phyloP scores from a whole-genome alignment of 2,113 vertebrate species.

The Oncorhynchus clarkii region DNA sequence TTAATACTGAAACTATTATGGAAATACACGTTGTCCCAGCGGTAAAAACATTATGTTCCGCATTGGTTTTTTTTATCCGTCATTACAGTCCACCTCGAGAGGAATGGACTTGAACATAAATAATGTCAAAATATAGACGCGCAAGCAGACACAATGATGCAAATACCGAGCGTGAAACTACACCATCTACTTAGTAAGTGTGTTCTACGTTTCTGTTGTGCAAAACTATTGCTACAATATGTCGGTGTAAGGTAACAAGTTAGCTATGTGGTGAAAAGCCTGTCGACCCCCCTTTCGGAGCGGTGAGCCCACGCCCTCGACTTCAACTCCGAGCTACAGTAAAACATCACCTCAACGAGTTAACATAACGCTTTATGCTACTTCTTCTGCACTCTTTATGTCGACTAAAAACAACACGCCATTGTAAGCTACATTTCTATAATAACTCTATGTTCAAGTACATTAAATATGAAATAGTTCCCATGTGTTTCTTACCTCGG shows the following conservation, averaged over 20 bases:
- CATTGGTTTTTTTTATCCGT: background rate
- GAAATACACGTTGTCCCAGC: background rate
- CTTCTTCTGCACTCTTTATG: background rate
- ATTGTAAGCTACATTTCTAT: too few species aligned
- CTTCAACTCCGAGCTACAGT: slow-evolving; percentile 55
- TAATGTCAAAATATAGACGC: background rate
- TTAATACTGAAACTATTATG: background rate
- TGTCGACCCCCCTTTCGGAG: background rate
- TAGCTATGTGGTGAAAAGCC: too few species aligned
- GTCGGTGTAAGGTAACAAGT: too few species aligned
- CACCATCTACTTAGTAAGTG: too few species aligned
- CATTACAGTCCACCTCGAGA: background rate
- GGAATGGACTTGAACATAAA: background rate
- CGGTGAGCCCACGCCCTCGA: slow-evolving; percentile 72
- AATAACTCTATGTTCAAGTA: background rate
- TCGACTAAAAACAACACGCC: background rate
- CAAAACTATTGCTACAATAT: too few species aligned
- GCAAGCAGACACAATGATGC: background rate
- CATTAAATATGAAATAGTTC: background rate
- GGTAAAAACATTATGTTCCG: background rate
- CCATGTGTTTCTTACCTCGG: slow-evolving; percentile 66
- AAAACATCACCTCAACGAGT: background rate
- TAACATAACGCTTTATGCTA: too few species aligned
- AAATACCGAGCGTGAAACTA: background rate
- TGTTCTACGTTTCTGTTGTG: too few species aligned